phyloP scores from a whole-genome alignment of 2,113 vertebrate genomes.

The Falco punctatus region DNA sequence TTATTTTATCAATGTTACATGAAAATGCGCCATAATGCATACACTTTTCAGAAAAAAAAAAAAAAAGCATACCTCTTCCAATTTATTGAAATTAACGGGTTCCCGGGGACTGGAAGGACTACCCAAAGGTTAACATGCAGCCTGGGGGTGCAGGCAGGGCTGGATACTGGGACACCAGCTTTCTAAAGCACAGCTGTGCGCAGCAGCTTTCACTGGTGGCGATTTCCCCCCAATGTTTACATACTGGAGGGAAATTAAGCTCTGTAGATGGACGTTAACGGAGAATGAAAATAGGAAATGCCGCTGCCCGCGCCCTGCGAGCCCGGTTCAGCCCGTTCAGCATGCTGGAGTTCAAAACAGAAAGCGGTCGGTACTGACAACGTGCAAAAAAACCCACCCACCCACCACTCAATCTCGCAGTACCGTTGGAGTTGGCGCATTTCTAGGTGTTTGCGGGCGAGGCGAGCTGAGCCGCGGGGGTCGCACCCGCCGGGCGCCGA shows the following conservation, averaged over 20 bases:
- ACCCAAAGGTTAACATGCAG: background rate
- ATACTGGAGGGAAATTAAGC: background rate
- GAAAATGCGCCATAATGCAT: background rate
- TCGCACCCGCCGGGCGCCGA: background rate
- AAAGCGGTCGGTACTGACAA: background rate
- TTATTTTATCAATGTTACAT: background rate
- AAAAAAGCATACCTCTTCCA: background rate
- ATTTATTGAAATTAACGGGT: background rate
- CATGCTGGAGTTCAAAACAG: background rate
- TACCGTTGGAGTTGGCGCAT: fast-evolving
- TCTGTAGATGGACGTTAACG: fast-evolving
- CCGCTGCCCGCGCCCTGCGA: background rate
- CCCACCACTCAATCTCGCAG: background rate
- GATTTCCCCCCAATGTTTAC: fast-evolving
- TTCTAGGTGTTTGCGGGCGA: background rate
- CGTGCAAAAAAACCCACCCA: background rate
- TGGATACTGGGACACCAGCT: background rate
- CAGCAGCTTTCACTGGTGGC: background rate
- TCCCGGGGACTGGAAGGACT: background rate
- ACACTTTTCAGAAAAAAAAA: background rate
- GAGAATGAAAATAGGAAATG: fast-evolving
- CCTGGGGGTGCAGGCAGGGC: background rate
- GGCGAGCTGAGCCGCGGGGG: background rate
- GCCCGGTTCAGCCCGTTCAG: background rate
- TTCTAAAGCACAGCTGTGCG: background rate